A percentile compares a stretch with the other conserved stretches of the same genome.
phyloP scores from a whole-genome alignment of 2,113 vertebrate genomes.

The Chaetodon auriga region DNA sequence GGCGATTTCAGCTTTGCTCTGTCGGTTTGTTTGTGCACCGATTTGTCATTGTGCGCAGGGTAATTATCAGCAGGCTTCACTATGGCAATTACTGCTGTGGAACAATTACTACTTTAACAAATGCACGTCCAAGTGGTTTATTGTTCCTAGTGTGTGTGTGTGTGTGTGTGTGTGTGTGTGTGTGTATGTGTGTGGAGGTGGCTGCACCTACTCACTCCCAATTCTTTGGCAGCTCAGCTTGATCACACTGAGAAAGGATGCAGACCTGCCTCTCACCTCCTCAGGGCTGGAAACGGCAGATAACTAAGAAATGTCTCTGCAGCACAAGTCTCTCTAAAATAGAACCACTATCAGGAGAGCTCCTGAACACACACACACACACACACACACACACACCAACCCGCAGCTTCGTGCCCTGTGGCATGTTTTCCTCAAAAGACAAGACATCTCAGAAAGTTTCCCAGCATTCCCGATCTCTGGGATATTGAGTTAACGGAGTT shows the following conservation, averaged over 20 bases:
- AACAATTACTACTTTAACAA: constrained; percentile 66
- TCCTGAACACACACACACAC: constrained; percentile 30
- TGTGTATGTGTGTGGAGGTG: constrained; percentile 35
- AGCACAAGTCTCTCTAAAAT: constrained; percentile 72
- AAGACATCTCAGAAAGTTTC: constrained; percentile 61
- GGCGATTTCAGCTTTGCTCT: constrained; percentile 27
- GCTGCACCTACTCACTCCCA: constrained; percentile 42
- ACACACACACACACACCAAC: constrained; percentile 55
- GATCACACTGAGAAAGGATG: constrained; percentile 64
- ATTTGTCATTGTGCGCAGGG: constrained; percentile 42
- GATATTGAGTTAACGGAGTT: constrained; percentile 16
- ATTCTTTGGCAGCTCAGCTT: constrained; percentile 57
- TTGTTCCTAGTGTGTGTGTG: not conserved
- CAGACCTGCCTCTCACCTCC: constrained; percentile 72
- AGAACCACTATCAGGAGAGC: constrained; percentile 71
- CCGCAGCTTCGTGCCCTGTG: constrained; percentile 61
- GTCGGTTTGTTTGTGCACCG: constrained; percentile 43
- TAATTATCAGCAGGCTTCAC: constrained; percentile 64
- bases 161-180: constrained; percentile 14
- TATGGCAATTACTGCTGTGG: constrained; percentile 46
- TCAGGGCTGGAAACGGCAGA: constrained; percentile 70
- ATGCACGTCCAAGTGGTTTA: constrained; percentile 44
- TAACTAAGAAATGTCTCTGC: constrained; percentile 72
- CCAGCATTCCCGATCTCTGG: constrained; percentile 48
- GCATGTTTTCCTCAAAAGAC: constrained; percentile 58